Percentiles rank a stretch among this genome's conserved stretches.
Conservation (phyloP, 2,888 invertebrate genomes). For the Machimus rusticus region DNA sequence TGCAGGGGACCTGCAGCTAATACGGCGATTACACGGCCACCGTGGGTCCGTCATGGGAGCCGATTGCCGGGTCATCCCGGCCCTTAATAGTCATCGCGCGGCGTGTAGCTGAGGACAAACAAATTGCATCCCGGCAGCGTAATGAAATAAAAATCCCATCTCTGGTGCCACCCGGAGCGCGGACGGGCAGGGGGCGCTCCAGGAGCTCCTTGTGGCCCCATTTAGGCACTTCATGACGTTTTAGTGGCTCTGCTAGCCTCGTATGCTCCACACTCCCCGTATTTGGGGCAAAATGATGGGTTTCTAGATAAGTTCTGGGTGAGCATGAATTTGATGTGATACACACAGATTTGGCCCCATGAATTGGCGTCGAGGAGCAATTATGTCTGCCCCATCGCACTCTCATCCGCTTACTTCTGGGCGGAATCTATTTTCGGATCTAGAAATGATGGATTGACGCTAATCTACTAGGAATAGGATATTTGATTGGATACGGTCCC, state of each 20-base stretch:
- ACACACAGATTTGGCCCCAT: conserved; percentile 18
- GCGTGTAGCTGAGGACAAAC: conserved; percentile 19
- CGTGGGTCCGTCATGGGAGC: neutral
- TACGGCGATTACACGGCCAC: neutral
- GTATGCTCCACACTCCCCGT: neutral
- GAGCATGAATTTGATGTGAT: conserved; percentile 22
- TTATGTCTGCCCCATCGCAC: conserved; percentile 7
- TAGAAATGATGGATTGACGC: conserved; percentile 41
- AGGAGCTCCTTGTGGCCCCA: neutral
- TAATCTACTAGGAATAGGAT: conserved; percentile 42
- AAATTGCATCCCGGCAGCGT: conserved; percentile 36
- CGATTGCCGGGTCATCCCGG: conserved; percentile 18
- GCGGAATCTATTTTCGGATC: conserved; percentile 9
- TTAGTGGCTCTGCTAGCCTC: neutral
- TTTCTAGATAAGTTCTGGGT: conserved; percentile 11
- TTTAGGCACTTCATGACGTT: conserved; percentile 4
- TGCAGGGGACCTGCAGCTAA: neutral
- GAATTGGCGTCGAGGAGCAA: conserved; percentile 32
- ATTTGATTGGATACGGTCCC: conserved; percentile 41
- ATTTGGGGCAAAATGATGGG: neutral
- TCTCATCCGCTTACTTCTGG: neutral
- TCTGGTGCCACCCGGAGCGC: neutral
- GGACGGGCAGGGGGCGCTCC: neutral
- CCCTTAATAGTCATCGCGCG: conserved; percentile 19
- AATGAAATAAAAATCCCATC: conserved; percentile 42